Base-by-base conservation (phyloP, 2,888 invertebrate species). In the Drosophila paranaensis region DNA sequence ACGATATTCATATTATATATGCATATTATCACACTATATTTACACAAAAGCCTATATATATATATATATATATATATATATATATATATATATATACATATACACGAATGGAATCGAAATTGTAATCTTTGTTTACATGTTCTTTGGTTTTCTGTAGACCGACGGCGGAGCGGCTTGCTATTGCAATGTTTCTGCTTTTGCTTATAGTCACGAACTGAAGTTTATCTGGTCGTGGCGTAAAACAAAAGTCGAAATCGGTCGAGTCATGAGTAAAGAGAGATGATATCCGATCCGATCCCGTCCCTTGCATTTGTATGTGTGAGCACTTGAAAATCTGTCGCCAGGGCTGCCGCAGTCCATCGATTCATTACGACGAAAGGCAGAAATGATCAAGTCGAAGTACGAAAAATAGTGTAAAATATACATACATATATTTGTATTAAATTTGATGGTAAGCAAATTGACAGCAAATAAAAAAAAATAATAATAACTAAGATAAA, bases 131-230 rank as follows among this genome's bases (percentile, higher is more conserved):
- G n/a, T 33, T 50, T 50, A 50, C 50, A 33, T 50, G 33, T 50
- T 2, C 11, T 16, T 50, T 50, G 50, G 9, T 48, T 14, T 30
- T n/a, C 25, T n/a, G 2, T 10, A 30, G n/a, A n/a, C n/a, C 33
- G 11, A 0, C 16, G 3, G 9, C 30, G 16, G 33, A 16, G 35
- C 35, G 27, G 14, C 2, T 8, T 9, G 11, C 8, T 25, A 14
- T 10, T 50, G 4, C 20, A 37, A 50, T 39, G 35, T 16, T 55
- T 30, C 0, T 33, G 13, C 1, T 33, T 35, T 30, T 20, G 20
- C 35, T n/a, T 25, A 9, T 30, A 11, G 35, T 20, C 25, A 43
- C 51, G 16, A 40, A 75, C 58, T 78, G 39, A 65, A 46, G 16
- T 11, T 27, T 13, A 2, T 2, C 2, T 33, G 43, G n/a, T 37